A percentile compares a stretch with the other conserved stretches of the same genome.
These are phyloP conservation scores for Apis florea DNA, from an alignment of 1,140 invertebrate species.

Conservation along the genomic window DNA sequence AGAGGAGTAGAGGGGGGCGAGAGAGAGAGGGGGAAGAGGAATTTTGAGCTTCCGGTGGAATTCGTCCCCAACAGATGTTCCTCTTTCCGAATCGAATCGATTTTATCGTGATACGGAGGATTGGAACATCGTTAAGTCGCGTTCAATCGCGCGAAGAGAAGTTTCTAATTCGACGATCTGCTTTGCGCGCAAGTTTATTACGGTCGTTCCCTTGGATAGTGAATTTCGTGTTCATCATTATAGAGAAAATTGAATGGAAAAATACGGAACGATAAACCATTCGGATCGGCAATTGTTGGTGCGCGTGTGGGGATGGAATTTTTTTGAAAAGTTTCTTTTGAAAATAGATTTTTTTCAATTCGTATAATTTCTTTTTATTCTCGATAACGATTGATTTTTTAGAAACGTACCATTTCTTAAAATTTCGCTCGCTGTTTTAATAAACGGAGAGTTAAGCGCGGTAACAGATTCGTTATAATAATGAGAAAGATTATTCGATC, in stretches of 20 bases:
- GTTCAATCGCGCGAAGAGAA: slow-evolving; percentile 39
- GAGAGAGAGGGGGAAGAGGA: background rate
- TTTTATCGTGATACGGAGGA: slow-evolving; percentile 36
- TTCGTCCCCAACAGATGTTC: background rate
- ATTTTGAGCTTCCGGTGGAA: slow-evolving; percentile 10
- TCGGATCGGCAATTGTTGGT: background rate
- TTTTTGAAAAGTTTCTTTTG: background rate
- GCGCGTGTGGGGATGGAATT: no score
- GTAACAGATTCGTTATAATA: no score
- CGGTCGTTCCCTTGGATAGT: background rate
- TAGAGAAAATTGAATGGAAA: background rate
- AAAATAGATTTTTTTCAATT: no score
- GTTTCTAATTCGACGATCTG: slow-evolving; percentile 32
- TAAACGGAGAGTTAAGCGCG: no score
- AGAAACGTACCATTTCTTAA: no score
- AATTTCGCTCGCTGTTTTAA: no score
- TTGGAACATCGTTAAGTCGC: slow-evolving; percentile 3
- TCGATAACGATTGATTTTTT: no score
- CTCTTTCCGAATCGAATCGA: slow-evolving; percentile 26
- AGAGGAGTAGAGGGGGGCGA: background rate
- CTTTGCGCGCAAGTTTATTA: slow-evolving; percentile 18
- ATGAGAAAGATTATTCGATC: no score
- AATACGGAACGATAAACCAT: slow-evolving; percentile 13
- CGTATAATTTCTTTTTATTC: no score
- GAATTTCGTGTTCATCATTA: slow-evolving; percentile 48